Conservation (phyloP, 2,113 vertebrate species). For the Gracilinanus agilis region DNA sequence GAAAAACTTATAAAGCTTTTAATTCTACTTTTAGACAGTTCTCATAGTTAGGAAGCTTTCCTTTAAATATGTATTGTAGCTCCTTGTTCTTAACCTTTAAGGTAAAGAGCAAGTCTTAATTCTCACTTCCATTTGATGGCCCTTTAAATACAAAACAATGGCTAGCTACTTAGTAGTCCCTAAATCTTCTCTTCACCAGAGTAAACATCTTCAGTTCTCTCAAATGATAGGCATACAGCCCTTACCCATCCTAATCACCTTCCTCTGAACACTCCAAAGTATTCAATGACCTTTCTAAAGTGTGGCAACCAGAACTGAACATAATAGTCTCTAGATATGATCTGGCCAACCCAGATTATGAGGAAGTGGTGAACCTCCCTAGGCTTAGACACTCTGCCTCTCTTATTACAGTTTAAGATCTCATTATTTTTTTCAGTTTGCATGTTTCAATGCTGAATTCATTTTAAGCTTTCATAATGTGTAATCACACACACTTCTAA, state of each 20-base stretch:
- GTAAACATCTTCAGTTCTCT: constrained; percentile 2
- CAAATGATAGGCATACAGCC: not conserved
- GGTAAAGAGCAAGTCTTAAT: not conserved
- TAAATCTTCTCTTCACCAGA: constrained; percentile 39
- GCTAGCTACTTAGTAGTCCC: not conserved
- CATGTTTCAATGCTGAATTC: not conserved
- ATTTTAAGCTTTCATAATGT: not conserved
- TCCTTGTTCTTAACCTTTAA: not conserved
- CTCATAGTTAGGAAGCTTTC: not conserved
- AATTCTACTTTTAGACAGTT: not conserved
- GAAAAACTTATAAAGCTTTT: not conserved
- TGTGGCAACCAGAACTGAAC: not conserved
- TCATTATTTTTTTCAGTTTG: too few species aligned
- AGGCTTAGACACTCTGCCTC: not conserved
- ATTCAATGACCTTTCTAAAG: constrained; percentile 25
- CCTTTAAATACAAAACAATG: not conserved
- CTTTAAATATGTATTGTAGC: too few species aligned
- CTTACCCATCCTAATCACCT: not conserved
- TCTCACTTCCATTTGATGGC: not conserved
- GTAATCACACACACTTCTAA: not conserved
- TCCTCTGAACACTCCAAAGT: constrained; percentile 8
- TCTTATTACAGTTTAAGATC: too few species aligned
- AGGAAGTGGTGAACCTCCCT: not conserved
- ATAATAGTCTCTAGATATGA: not conserved
- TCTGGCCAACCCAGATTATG: not conserved